Evolutionary conservation across 2,113 vertebrate genomes (phyloP).

Genomic region (Catharus minimus): DNA sequence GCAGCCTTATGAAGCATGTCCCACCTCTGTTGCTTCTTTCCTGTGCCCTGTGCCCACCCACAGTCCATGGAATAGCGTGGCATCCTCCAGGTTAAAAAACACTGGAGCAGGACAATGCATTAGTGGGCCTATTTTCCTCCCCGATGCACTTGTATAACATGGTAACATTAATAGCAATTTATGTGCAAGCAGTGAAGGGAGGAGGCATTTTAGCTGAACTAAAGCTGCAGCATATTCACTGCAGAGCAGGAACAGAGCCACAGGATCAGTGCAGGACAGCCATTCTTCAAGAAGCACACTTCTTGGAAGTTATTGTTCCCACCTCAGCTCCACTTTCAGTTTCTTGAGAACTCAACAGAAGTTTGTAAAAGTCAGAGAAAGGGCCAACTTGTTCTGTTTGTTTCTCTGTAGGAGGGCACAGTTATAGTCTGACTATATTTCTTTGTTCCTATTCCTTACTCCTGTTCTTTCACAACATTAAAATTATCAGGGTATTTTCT

Average conservation of each 20-base stretch:
- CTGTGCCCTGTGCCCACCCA: conserved; percentile 15
- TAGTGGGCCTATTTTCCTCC: conserved; percentile 44
- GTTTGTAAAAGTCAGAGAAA: conserved; percentile 34
- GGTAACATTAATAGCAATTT: conserved; percentile 57
- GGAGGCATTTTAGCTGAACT: conserved; percentile 15
- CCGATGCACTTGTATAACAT: conserved; percentile 44
- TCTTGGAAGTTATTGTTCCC: conserved; percentile 27
- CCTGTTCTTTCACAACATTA: neutral
- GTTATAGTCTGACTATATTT: neutral
- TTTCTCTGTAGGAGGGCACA: neutral
- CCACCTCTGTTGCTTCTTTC: conserved; percentile 20
- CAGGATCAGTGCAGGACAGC: neutral
- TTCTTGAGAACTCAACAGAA: conserved; percentile 55
- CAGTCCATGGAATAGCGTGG: neutral
- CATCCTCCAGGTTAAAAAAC: conserved; percentile 52
- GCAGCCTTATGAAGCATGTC: conserved; percentile 15
- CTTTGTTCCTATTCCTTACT: neutral
- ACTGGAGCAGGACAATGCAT: conserved; percentile 39
- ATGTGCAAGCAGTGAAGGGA: conserved; percentile 36
- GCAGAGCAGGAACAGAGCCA: neutral
- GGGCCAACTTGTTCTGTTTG: neutral
- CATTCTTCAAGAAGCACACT: neutral
- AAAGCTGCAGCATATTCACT: conserved; percentile 13
- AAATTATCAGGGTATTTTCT: neutral
- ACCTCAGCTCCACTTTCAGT: conserved; percentile 16